phyloP scores from a whole-genome alignment of 2,113 vertebrate species.

The Antidorcas marsupialis region DNA sequence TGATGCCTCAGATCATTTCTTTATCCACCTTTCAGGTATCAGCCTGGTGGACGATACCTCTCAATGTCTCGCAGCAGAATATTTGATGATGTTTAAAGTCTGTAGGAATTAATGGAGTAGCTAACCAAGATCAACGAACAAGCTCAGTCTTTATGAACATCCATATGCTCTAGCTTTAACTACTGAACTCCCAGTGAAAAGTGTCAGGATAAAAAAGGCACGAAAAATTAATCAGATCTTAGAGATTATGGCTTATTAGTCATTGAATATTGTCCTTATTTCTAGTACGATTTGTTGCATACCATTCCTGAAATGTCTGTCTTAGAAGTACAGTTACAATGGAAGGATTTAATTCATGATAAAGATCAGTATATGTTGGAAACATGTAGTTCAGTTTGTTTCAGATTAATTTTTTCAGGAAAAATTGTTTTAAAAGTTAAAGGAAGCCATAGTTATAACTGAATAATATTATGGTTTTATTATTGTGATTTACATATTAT shows the following conservation, averaged over 20 bases:
- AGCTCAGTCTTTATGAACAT: constrained; percentile 56
- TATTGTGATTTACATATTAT: constrained; percentile 21
- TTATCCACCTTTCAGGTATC: constrained; percentile 82
- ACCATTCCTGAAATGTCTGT: constrained; percentile 44
- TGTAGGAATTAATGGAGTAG: constrained; percentile 50
- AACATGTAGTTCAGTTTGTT: constrained; percentile 31
- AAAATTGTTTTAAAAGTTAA: constrained; percentile 20
- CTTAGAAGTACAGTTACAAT: constrained; percentile 9
- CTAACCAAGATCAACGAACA: constrained; percentile 25
- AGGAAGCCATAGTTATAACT: constrained; percentile 29
- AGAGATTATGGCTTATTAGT: constrained; percentile 34
- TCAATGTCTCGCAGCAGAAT: constrained; percentile 94
- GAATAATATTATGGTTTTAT: constrained; percentile 27
- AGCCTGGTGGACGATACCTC: constrained; percentile 91
- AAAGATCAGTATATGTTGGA: constrained; percentile 14
- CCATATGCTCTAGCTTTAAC: constrained; percentile 41
- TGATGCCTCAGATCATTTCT: constrained; percentile 44
- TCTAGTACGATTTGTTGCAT: constrained; percentile 46
- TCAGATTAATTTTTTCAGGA: constrained; percentile 28
- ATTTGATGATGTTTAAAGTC: constrained; percentile 93
- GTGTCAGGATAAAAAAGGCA: constrained; percentile 36
- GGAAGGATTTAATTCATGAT: constrained; percentile 33
- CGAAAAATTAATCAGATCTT: constrained; percentile 50
- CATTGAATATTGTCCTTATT: constrained; percentile 32
- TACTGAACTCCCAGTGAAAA: constrained; percentile 19